Conservation (phyloP, 2,797 vertebrate genomes). For the Enteromius trimaculatus region DNA sequence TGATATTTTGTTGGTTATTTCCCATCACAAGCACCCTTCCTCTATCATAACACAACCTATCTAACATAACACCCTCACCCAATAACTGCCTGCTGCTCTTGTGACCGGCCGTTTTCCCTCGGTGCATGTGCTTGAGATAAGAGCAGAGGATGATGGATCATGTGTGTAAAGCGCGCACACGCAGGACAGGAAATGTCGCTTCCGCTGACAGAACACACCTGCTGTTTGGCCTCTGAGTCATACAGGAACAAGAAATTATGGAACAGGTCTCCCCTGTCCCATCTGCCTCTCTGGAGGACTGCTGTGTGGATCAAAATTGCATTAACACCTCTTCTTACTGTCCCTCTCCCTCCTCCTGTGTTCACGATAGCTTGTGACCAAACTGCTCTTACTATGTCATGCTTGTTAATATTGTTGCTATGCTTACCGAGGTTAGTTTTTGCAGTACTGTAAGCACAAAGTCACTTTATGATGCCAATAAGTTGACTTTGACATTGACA, state of each 20-base stretch:
- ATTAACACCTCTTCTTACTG: constrained; percentile 36
- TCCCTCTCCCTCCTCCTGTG: constrained; percentile 9
- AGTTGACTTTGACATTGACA: neutral
- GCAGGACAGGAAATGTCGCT: neutral
- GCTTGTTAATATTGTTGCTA: neutral
- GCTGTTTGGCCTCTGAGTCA: constrained; percentile 51
- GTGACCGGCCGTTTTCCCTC: neutral
- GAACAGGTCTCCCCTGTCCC: constrained; percentile 39
- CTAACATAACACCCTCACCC: neutral
- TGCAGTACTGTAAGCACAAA: neutral
- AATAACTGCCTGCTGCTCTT: constrained; percentile 11
- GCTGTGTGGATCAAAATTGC: constrained; percentile 40
- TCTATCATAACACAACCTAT: neutral
- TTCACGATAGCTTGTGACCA: neutral
- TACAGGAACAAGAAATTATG: constrained; percentile 25
- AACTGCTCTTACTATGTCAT: neutral
- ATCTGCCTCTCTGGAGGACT: constrained; percentile 36
- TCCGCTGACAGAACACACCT: constrained; percentile 32
- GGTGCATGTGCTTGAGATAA: constrained; percentile 1
- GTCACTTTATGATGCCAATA: neutral
- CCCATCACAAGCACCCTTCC: neutral
- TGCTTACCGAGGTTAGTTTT: neutral
- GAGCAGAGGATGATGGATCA: constrained; percentile 3
- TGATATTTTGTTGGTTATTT: neutral
- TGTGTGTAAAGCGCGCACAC: constrained; percentile 15